A percentile compares a stretch with the other conserved stretches of the same genome.
Evolutionary conservation across 2,797 vertebrate species (phyloP).

Genomic region (Mionectes olivaceus): DNA sequence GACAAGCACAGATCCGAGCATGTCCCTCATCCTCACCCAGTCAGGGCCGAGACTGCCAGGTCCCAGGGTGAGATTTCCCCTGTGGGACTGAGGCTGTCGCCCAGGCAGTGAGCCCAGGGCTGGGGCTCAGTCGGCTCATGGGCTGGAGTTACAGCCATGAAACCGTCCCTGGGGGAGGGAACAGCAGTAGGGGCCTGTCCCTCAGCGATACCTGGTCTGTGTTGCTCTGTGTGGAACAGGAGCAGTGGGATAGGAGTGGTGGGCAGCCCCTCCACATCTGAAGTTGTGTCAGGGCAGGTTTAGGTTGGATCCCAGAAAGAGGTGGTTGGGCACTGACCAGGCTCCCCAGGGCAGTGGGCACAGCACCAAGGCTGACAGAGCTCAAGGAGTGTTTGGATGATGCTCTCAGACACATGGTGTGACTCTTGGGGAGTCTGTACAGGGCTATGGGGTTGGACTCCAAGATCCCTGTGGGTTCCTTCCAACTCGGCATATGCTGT

Average conservation of each 20-base stretch:
- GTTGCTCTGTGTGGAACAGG: accelerated
- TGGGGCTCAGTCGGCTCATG: too few species aligned
- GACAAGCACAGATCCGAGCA: accelerated
- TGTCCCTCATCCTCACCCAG: accelerated
- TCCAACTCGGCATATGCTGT: neutral
- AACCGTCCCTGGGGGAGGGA: accelerated
- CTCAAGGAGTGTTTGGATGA: neutral
- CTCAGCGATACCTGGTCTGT: accelerated
- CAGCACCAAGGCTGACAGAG: neutral
- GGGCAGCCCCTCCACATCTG: neutral
- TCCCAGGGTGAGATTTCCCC: too few species aligned
- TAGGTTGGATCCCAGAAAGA: neutral
- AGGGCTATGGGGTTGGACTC: neutral
- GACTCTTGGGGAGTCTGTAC: neutral
- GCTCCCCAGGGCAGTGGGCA: neutral
- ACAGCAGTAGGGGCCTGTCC: too few species aligned
- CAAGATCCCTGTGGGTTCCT: neutral
- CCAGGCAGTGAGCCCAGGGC: neutral
- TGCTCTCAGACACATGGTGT: neutral
- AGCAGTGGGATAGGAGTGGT: neutral
- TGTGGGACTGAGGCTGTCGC: accelerated
- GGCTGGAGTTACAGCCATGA: neutral
- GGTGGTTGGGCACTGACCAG: neutral
- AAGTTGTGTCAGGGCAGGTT: neutral
- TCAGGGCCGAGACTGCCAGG: neutral